A percentile compares a stretch with the other conserved stretches of the same genome.
Conservation (phyloP, 2,797 vertebrate species). For the Micrastur ruficollis region DNA sequence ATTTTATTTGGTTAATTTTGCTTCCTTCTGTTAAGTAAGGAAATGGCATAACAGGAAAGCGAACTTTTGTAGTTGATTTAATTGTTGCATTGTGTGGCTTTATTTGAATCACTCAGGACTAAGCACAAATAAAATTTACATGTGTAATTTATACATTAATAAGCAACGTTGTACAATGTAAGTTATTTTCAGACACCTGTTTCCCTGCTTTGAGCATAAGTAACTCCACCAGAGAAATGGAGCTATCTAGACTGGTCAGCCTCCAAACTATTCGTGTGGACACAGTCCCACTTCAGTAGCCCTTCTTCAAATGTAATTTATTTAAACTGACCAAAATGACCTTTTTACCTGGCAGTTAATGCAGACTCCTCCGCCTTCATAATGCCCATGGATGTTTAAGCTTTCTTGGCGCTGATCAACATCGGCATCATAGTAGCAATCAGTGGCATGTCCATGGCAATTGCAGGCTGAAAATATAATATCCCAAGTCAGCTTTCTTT, state of each 20-base stretch:
- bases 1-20: not conserved
- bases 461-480: conserved; percentile 84
- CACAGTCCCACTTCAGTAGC: not conserved
- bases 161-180: not conserved
- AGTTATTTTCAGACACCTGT: not conserved
- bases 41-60: not conserved
- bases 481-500: conserved; percentile 2
- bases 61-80: not conserved
- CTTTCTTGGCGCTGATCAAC: conserved; percentile 84
- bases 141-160: not conserved
- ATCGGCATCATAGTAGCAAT: conserved; percentile 90
- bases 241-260: not conserved
- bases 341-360: conserved; percentile 89
- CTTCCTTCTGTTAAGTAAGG: not conserved
- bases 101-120: not conserved
- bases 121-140: not conserved
- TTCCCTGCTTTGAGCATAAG: not conserved
- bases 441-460: conserved; percentile 88
- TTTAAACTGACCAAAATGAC: not conserved
- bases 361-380: conserved; percentile 92
- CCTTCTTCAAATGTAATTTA: not conserved
- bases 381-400: conserved; percentile 84
- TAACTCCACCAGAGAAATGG: not conserved
- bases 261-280: not conserved
- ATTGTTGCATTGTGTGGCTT: not conserved